phyloP scores from a whole-genome alignment of 2,113 vertebrate species.

The Dendropsophus ebraccatus region DNA sequence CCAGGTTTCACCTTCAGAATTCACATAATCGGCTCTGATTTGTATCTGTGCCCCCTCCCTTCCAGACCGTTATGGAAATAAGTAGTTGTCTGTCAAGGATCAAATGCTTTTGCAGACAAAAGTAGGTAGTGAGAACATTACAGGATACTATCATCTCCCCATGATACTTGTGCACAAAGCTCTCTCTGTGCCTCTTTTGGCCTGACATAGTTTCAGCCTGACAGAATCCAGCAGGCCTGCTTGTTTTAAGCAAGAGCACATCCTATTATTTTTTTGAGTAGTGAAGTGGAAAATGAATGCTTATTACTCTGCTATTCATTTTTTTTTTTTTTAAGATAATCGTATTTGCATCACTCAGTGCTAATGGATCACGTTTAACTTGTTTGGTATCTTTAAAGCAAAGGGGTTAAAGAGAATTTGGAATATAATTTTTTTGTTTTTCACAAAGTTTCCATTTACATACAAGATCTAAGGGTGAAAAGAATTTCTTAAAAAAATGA shows the following conservation, averaged over 20 bases:
- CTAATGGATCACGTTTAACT: constrained; percentile 48
- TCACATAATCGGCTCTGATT: constrained; percentile 78
- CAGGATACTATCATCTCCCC: constrained; percentile 79
- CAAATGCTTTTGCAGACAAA: constrained; percentile 85
- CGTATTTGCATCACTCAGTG: constrained; percentile 32
- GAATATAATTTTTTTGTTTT: background rate
- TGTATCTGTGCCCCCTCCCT: constrained; percentile 71
- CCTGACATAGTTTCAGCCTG: constrained; percentile 85
- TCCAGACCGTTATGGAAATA: constrained; percentile 81
- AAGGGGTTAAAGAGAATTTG: constrained; percentile 59
- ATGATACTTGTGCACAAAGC: constrained; percentile 80
- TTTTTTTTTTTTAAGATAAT: constrained; percentile 34
- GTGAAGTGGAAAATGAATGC: constrained; percentile 88
- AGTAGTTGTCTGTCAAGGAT: constrained; percentile 82
- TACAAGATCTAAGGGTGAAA: background rate
- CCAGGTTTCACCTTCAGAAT: constrained; percentile 80
- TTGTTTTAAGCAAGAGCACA: constrained; percentile 84
- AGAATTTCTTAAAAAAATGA: background rate
- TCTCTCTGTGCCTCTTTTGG: constrained; percentile 78
- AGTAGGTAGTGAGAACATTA: constrained; percentile 79
- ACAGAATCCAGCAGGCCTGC: constrained; percentile 78
- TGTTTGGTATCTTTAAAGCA: background rate
- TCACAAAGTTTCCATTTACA: background rate
- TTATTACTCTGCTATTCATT: constrained; percentile 72
- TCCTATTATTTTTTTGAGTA: constrained; percentile 89